These are phyloP conservation scores for Drosophila quasianomalipes DNA, from an alignment of 2,888 invertebrate genomes.

Conservation along the genomic window DNA sequence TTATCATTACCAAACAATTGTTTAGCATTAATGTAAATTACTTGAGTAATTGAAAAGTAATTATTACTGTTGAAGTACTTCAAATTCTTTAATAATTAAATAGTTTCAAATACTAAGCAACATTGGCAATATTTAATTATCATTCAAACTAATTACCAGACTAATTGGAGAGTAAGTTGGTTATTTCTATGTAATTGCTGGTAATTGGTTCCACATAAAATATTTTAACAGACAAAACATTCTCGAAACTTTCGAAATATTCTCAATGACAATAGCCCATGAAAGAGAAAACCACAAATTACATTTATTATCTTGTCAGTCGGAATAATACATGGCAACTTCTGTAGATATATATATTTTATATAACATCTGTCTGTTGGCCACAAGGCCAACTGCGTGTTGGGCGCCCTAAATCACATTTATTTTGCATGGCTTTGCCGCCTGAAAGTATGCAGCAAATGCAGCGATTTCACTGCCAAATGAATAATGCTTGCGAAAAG, in stretches of 20 bases:
- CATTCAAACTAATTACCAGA: neutral
- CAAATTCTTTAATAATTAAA: neutral
- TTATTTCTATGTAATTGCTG: neutral
- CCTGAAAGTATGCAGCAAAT: slow-evolving; percentile 72
- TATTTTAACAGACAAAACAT: neutral
- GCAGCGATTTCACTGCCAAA: slow-evolving; percentile 50
- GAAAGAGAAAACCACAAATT: slow-evolving; percentile 4
- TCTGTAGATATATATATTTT: neutral
- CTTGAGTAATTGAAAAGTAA: neutral
- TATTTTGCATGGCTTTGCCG: slow-evolving; percentile 35
- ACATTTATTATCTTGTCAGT: slow-evolving; percentile 7
- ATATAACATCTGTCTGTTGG: slow-evolving; percentile 8
- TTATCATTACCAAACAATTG: neutral
- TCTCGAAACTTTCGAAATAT: neutral
- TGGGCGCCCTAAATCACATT: slow-evolving; percentile 48
- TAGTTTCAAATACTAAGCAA: neutral
- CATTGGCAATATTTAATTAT: neutral
- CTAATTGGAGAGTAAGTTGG: neutral
- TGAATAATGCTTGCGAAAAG: slow-evolving; percentile 67
- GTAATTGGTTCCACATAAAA: neutral
- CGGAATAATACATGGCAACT: slow-evolving; percentile 1
- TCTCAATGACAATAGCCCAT: neutral
- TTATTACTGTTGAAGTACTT: neutral
- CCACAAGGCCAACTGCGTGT: slow-evolving; percentile 30
- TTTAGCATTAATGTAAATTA: neutral